Base-by-base conservation (phyloP, 1,140 invertebrate species). In the Cyclargus thomasi region DNA sequence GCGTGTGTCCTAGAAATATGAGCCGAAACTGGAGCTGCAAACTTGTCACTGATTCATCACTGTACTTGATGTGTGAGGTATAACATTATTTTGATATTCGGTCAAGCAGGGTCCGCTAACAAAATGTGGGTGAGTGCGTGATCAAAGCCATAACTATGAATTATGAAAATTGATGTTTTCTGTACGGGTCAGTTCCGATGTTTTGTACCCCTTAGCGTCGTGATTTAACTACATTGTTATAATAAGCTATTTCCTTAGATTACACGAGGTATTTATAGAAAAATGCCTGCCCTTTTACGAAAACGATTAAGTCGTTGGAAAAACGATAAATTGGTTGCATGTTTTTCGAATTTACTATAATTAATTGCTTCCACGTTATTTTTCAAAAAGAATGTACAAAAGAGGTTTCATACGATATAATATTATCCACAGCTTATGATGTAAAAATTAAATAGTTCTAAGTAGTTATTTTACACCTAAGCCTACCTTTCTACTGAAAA, bases 111-210 rank as follows among this genome's bases (percentile, higher is more conserved):
- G 55, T 22, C 20, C 18, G 18, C 20, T 59, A 59, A 59, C 55
- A 59, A 59, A 59, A 59, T 59, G 53, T 17, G 47, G 47, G 47
- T 53, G 16, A 55, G 55, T 59, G 55, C 55, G 55, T 59, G 55
- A 22, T 59, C 55, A 18, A 59, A 18, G 55, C 55, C 7, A 59
- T 20, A 59, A 20, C 55, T 59, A 21, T 22, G 55, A 22, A 20
- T 59, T 59, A 59, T 59, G 55, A 59, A 59, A 59, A 59, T 59
- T 59, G 55, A 59, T 59, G 55, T 59, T 11, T 59, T 59, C 55
- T 59, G 53, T 47, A 21, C 18, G 20, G 55, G 55, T 21, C 17
- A 21, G 55, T 59, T 59, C 55, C 53, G 53, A 18, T 55, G 53
- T 59, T 59, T 59, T 59, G 55, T 59, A 59, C 55, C 55, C 20